These are phyloP conservation scores for Fulica atra DNA, from an alignment of 2,113 vertebrate genomes.

Conservation along the genomic window DNA sequence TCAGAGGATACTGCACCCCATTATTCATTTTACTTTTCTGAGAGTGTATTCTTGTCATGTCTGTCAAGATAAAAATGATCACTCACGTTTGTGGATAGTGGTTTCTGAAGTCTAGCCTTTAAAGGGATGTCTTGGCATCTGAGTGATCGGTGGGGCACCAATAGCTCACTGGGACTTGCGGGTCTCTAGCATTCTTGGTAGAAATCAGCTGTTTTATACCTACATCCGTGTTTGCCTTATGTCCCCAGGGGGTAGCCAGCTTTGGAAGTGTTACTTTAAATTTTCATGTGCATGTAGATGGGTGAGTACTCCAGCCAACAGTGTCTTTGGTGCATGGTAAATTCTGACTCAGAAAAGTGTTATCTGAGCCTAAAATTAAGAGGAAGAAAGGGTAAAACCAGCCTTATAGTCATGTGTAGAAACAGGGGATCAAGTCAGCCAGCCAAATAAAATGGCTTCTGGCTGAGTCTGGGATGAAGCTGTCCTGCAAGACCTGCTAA, in stretches of 20 bases:
- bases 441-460: background rate
- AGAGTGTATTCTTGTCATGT: background rate
- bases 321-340: accelerated
- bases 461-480: background rate
- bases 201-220: background rate
- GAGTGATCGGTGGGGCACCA: background rate
- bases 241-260: background rate
- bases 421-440: background rate
- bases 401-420: background rate
- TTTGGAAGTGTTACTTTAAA: background rate
- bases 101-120: background rate
- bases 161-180: background rate
- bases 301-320: background rate
- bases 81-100: background rate
- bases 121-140: background rate
- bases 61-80: background rate
- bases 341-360: background rate
- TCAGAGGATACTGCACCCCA: background rate
- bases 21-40: background rate
- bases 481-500: background rate
- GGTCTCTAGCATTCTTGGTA: background rate
- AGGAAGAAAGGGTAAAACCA: background rate
- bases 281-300: background rate
- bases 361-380: background rate
- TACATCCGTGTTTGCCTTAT: background rate